These are phyloP conservation scores for Diglossa cyanea DNA, from an alignment of 2,797 vertebrate species.

Conservation along the genomic window DNA sequence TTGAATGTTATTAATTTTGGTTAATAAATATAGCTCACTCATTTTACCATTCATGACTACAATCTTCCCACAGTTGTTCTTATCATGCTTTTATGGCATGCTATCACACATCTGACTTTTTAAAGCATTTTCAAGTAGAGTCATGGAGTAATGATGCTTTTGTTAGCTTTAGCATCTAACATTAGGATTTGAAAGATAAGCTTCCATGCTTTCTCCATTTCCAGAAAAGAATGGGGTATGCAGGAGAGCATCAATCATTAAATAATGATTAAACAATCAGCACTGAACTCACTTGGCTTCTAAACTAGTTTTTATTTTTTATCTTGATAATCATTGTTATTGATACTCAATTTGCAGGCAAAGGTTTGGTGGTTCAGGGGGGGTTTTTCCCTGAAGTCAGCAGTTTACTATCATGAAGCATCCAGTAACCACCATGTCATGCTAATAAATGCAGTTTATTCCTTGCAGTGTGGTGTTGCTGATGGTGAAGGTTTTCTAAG, in stretches of 20 bases:
- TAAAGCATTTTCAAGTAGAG: not conserved
- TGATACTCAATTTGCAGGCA: not conserved
- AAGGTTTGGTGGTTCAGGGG: not conserved
- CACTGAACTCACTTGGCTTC: not conserved
- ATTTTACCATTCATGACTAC: too few relatives aligned
- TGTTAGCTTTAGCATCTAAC: not conserved
- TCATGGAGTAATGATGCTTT: not conserved
- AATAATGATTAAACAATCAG: not conserved
- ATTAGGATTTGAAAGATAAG: not conserved
- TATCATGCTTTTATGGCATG: not conserved
- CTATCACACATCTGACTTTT: not conserved
- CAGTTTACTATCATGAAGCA: not conserved
- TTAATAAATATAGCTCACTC: too few relatives aligned
- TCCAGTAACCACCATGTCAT: not conserved
- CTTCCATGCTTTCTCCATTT: not conserved
- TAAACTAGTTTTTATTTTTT: not conserved
- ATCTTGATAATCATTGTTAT: accelerated
- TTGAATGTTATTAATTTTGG: not conserved
- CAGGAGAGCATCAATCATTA: not conserved
- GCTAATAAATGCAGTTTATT: not conserved
- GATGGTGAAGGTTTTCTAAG: constrained; percentile 97
- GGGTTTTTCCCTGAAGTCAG: not conserved
- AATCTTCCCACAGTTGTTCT: not conserved
- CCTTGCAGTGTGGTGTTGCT: constrained; percentile 90
- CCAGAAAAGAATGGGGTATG: not conserved